Base-by-base conservation (phyloP, 2,888 invertebrate genomes). In the Diadegma fenestrale region DNA sequence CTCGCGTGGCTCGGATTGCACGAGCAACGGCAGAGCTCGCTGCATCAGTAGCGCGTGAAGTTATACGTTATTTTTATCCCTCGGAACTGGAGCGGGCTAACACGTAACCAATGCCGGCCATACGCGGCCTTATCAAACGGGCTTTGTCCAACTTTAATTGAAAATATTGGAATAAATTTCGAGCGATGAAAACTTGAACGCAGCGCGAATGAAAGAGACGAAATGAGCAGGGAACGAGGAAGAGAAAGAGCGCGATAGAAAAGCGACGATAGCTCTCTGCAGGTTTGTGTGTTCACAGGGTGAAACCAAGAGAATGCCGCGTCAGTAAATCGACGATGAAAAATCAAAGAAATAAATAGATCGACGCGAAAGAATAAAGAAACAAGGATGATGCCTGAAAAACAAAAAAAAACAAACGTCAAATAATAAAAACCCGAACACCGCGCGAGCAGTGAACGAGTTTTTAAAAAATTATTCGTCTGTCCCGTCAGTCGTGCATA, bases 91-190 rank as follows among this genome's bases (percentile, higher is more conserved):
- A 91, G 90, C 91, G 90, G 89, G 88, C 90, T 90, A 91, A 91
- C 88, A 78, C 87, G 87, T 82, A 81, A 69, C 79, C 83, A 85
- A 51, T 48, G 77, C 73, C 80, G 77, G 71, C 69, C 75, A 86
- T 89, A 90, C 89, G 89, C 87, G 87, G 90, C 90, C 92, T 90
- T 91, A 92, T 92, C 90, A 88, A 90, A 88, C 90, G 89, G 84
- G 86, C 93, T 91, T 93, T 93, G 93, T 93, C 90, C 89, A 91
- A 92, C 91, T 93, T 93, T 93, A 93, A 93, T 93, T 93, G 93
- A 93, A 94, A 94, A 94, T 94, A 93, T 93, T 92, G 93, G 93
- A 93, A 93, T 93, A 92, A 93, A 93, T 93, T 92, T 91, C 87
- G 83, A 86, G 83, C 84, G 87, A 82, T 86, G 87, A 80, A 85